These are phyloP conservation scores for Desmodus rotundus DNA, from an alignment of 2,113 vertebrate genomes.

Conservation along the genomic window DNA sequence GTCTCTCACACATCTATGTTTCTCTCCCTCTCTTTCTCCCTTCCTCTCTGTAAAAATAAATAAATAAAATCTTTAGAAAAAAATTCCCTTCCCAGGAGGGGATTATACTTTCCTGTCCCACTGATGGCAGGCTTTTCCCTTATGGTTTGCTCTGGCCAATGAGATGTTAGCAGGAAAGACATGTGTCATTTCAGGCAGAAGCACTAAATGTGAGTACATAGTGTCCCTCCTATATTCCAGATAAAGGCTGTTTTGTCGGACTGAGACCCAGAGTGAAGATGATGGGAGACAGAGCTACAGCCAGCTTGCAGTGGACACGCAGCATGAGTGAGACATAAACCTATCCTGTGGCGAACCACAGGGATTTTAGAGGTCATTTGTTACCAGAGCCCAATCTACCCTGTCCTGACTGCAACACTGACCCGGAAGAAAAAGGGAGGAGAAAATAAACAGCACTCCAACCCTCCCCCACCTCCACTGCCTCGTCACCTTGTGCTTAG, in stretches of 20 bases:
- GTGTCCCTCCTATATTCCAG: background rate
- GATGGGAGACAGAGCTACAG: background rate
- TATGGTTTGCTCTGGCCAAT: background rate
- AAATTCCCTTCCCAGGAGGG: background rate
- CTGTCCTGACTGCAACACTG: background rate
- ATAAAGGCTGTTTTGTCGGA: background rate
- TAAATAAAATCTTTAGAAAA: too few species aligned
- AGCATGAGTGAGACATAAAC: background rate
- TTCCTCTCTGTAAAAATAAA: too few species aligned
- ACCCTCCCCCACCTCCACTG: background rate
- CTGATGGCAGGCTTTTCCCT: background rate
- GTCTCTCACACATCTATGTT: too few species aligned
- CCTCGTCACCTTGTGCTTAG: slow-evolving; percentile 89
- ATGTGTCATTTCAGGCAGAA: background rate
- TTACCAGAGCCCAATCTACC: background rate
- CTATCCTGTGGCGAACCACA: background rate
- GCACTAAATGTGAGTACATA: background rate
- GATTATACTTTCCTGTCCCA: background rate
- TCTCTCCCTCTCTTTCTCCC: too few species aligned
- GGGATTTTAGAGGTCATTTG: background rate
- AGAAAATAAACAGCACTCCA: background rate
- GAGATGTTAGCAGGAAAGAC: background rate
- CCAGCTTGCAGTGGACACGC: background rate
- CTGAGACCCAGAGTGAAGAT: background rate
- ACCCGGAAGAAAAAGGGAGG: background rate